A percentile compares a stretch with the other conserved stretches of the same genome.
phyloP scores from a whole-genome alignment of 2,797 vertebrate species.

The Percopsis omiscomaycus region DNA sequence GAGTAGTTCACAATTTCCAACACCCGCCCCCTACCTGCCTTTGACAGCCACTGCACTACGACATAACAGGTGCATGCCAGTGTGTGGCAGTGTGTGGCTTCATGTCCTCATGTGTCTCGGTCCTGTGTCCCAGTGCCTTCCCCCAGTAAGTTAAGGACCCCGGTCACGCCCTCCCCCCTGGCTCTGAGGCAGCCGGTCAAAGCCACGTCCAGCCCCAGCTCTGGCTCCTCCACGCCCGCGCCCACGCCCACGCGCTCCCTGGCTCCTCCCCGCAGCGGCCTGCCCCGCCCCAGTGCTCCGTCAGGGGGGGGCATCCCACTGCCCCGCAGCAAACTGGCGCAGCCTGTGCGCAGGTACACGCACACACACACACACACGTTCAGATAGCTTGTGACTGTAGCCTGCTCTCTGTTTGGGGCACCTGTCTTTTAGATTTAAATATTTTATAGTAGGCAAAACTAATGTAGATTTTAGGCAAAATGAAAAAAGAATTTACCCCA shows the following conservation, averaged over 20 bases:
- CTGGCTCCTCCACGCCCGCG: slow-evolving; percentile 83
- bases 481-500: too few relatives aligned
- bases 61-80: too few relatives aligned
- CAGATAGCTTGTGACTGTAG: too few relatives aligned
- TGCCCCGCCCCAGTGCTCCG: slow-evolving; percentile 90
- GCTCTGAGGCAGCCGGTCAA: slow-evolving; percentile 93
- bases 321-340: slow-evolving; percentile 97
- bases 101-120: slow-evolving; percentile 4
- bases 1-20: too few relatives aligned
- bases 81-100: background rate
- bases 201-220: slow-evolving; percentile 85
- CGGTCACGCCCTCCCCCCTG: slow-evolving; percentile 88
- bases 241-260: slow-evolving; percentile 88
- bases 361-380: slow-evolving; percentile 2
- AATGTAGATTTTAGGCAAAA: too few relatives aligned
- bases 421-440: too few relatives aligned
- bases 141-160: slow-evolving; percentile 93
- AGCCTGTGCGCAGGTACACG: slow-evolving; percentile 91
- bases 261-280: slow-evolving; percentile 84
- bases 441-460: too few relatives aligned
- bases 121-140: slow-evolving; percentile 84
- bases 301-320: slow-evolving; percentile 87
- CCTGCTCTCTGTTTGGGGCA: background rate
- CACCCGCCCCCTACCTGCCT: too few relatives aligned
- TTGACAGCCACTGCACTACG: too few relatives aligned